Conservation (phyloP, 2,113 vertebrate species). For the Platysternon megacephalum region DNA sequence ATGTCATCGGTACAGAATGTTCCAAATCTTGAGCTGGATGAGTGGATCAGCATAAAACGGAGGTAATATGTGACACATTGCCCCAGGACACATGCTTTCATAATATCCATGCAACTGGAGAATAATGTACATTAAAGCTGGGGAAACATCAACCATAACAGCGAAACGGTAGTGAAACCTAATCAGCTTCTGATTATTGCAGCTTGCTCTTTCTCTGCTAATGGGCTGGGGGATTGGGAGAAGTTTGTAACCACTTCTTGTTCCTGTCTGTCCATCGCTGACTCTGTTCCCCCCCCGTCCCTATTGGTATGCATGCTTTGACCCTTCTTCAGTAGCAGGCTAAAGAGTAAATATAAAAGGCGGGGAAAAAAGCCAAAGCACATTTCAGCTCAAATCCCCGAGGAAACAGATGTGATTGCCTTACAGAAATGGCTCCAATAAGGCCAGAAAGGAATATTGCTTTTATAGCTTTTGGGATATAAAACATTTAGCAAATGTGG, state of each 20-base stretch:
- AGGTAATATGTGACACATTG: background rate
- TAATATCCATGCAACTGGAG: rapidly evolving
- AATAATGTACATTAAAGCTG: rapidly evolving
- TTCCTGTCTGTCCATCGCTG: background rate
- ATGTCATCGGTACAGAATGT: rapidly evolving
- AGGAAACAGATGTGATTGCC: constrained; percentile 82
- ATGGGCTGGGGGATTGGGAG: background rate
- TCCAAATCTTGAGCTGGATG: background rate
- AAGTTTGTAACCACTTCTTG: constrained; percentile 29
- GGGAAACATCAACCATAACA: rapidly evolving
- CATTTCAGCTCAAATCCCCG: constrained; percentile 75
- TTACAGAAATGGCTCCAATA: constrained; percentile 82
- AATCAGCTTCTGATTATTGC: background rate
- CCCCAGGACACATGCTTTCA: background rate
- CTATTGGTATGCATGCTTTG: constrained; percentile 76
- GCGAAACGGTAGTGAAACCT: background rate
- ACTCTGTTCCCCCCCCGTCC: constrained; percentile 9
- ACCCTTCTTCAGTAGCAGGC: constrained; percentile 69
- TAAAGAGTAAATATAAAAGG: constrained; percentile 78
- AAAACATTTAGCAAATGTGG: constrained; percentile 83
- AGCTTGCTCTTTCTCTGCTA: background rate
- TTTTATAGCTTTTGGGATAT: constrained; percentile 85
- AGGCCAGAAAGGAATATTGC: constrained; percentile 84
- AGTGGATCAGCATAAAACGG: background rate
- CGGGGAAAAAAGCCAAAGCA: constrained; percentile 55